These are phyloP conservation scores for Chamaedrilus cognettii DNA, from an alignment of 2,888 invertebrate species.

Conservation along the genomic window DNA sequence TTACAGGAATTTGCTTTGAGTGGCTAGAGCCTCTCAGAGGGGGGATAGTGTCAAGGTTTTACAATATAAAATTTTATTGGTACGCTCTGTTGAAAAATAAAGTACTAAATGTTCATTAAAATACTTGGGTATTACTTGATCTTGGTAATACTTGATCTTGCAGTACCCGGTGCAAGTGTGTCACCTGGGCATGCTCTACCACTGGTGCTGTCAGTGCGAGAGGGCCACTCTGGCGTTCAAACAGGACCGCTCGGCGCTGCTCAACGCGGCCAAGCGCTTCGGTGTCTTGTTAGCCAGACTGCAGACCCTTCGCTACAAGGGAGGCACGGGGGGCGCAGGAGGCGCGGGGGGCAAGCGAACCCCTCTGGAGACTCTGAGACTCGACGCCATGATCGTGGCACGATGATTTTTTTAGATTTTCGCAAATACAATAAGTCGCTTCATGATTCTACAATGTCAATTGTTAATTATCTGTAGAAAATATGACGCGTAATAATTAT, in stretches of 20 bases:
- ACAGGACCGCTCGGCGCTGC: constrained; percentile 56
- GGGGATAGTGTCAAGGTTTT: too few relatives aligned
- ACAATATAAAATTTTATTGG: neutral
- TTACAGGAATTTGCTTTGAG: neutral
- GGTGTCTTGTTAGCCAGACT: constrained; percentile 50
- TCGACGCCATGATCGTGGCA: constrained; percentile 57
- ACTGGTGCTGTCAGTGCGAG: constrained; percentile 59
- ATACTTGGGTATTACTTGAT: neutral
- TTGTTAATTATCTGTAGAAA: too few relatives aligned
- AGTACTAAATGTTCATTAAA: neutral
- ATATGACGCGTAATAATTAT: too few relatives aligned
- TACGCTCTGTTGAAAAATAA: neutral
- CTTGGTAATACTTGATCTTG: constrained; percentile 19
- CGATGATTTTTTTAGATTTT: too few relatives aligned
- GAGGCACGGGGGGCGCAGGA: constrained; percentile 49
- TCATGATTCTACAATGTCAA: too few relatives aligned
- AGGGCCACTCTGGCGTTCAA: constrained; percentile 53
- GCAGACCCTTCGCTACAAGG: constrained; percentile 46
- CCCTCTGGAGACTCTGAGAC: constrained; percentile 50
- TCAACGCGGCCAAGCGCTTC: constrained; percentile 46
- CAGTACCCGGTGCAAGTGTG: constrained; percentile 59
- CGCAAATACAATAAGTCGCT: too few relatives aligned
- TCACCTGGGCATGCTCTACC: constrained; percentile 54
- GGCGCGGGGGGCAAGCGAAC: constrained; percentile 51
- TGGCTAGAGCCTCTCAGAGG: neutral